Percentiles rank a stretch among this genome's conserved stretches.
Evolutionary conservation across 2,113 vertebrate genomes (phyloP).

Genomic region (Sylvilagus bachmani): DNA sequence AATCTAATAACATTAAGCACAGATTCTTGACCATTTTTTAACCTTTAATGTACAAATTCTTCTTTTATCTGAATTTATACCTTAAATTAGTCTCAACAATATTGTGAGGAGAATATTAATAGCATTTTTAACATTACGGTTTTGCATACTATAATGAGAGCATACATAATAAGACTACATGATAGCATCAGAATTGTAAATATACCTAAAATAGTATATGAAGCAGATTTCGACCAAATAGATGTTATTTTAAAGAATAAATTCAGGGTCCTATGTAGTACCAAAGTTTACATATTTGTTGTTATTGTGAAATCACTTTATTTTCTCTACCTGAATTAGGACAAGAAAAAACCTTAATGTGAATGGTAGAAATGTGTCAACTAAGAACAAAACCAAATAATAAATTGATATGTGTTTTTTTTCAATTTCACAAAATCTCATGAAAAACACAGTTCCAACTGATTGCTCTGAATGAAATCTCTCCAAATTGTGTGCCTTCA

Average conservation of each 20-base stretch:
- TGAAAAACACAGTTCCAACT: not conserved
- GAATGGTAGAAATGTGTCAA: not conserved
- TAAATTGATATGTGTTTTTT: not conserved
- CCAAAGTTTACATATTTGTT: conserved; percentile 5
- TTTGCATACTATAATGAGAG: not conserved
- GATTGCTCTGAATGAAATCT: not conserved
- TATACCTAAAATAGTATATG: not conserved
- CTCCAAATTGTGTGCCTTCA: not conserved
- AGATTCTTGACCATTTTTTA: not conserved
- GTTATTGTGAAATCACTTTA: not conserved
- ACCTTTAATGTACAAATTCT: not conserved
- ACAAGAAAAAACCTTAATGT: not conserved
- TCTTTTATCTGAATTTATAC: not conserved
- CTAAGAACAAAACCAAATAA: conserved; percentile 11
- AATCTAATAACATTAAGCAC: not conserved
- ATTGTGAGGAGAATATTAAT: not conserved
- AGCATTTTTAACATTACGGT: not conserved
- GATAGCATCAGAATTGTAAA: not conserved
- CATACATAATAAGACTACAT: not conserved
- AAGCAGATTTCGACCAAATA: not conserved
- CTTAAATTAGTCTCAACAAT: not conserved
- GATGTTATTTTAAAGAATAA: not conserved
- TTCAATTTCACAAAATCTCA: not conserved
- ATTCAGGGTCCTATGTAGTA: not conserved
- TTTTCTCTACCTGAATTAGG: not conserved